Evolutionary conservation across 2,113 vertebrate species (phyloP).

Genomic region (Noturus placidus): DNA sequence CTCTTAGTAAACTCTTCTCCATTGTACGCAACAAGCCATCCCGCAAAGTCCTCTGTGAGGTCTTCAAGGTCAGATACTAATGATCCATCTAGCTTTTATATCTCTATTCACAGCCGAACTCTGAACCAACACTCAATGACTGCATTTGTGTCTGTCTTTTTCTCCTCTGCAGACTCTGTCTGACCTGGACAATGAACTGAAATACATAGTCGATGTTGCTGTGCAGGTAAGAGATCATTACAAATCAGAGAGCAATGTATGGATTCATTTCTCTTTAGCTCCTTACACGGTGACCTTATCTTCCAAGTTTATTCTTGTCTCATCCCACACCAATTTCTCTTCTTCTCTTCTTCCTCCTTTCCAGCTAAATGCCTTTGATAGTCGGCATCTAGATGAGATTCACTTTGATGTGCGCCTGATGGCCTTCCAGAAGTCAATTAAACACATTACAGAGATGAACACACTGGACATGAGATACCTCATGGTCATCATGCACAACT

Average conservation of each 20-base stretch:
- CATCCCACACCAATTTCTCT: neutral
- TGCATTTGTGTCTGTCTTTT: neutral
- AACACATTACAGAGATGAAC: constrained; percentile 79
- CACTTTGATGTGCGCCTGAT: constrained; percentile 87
- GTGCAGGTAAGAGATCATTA: constrained; percentile 73
- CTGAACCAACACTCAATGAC: neutral
- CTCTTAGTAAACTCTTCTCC: constrained; percentile 88
- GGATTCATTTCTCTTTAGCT: neutral
- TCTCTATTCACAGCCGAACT: neutral
- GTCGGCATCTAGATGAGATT: constrained; percentile 89
- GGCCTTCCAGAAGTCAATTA: constrained; percentile 82
- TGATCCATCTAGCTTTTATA: neutral
- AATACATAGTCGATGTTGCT: constrained; percentile 83
- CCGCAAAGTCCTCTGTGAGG: constrained; percentile 81
- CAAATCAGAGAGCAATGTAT: neutral
- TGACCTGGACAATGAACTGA: constrained; percentile 79
- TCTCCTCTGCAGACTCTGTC: constrained; percentile 78
- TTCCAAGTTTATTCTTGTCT: neutral
- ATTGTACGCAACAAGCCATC: constrained; percentile 84
- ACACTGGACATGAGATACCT: constrained; percentile 83
- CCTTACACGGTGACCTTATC: neutral
- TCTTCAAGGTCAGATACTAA: constrained; percentile 81
- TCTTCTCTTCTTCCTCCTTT: neutral
- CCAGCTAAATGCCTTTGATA: constrained; percentile 91
- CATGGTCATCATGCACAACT: constrained; percentile 84